Evolutionary conservation across 2,113 vertebrate genomes (phyloP).

Genomic region (Ptilorrhoa leucosticta): DNA sequence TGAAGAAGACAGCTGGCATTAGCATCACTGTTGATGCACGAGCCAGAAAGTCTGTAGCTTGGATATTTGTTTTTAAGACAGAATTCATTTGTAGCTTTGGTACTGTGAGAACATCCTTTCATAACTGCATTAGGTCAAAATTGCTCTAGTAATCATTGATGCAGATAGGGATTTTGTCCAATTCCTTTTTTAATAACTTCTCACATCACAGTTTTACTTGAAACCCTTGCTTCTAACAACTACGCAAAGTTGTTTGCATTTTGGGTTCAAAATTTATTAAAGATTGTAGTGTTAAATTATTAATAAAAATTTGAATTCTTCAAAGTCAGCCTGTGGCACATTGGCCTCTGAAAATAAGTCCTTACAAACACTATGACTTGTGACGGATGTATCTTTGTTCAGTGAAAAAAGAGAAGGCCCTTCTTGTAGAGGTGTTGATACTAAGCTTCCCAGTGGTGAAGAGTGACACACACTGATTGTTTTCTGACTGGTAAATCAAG

Average conservation of each 20-base stretch:
- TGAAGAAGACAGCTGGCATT: neutral
- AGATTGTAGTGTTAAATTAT: neutral
- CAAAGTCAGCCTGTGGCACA: neutral
- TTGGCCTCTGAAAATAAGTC: neutral
- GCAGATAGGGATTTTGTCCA: neutral
- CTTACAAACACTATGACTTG: neutral
- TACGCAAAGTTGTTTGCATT: neutral
- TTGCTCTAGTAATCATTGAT: neutral
- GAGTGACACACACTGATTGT: neutral
- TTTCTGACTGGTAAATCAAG: neutral
- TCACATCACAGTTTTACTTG: neutral
- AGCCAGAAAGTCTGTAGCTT: neutral
- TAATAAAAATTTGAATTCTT: neutral
- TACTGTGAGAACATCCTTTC: neutral
- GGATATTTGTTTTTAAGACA: neutral
- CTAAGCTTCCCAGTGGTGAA: neutral
- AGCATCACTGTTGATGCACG: neutral
- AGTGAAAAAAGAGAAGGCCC: neutral
- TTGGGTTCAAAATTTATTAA: neutral
- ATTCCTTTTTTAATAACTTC: neutral
- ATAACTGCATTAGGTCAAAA: neutral
- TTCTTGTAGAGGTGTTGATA: neutral
- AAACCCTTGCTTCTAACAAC: neutral
- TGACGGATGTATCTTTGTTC: fast-evolving
- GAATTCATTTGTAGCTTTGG: neutral